These are phyloP conservation scores for Hemibagrus wyckioides DNA, from an alignment of 2,113 vertebrate genomes.

Conservation along the genomic window DNA sequence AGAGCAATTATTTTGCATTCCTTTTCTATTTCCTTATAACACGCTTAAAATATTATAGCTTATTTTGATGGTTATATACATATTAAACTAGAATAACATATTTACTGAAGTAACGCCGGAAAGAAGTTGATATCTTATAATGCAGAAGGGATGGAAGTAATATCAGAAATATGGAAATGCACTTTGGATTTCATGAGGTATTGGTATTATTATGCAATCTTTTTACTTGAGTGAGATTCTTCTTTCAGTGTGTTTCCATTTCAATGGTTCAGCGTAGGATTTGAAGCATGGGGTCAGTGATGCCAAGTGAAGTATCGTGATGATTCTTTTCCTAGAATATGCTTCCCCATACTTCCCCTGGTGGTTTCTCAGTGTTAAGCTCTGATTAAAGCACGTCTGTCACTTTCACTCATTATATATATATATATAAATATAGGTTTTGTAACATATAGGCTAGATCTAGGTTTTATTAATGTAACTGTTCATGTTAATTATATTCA, in stretches of 20 bases:
- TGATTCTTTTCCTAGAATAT: constrained; percentile 36
- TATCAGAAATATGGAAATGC: constrained; percentile 44
- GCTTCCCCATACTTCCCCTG: constrained; percentile 29
- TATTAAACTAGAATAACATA: constrained; percentile 10
- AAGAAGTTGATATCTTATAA: constrained; percentile 16
- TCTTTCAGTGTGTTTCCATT: constrained; percentile 36
- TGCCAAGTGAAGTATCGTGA: constrained; percentile 36
- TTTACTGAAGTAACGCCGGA: constrained; percentile 16
- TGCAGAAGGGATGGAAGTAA: neutral
- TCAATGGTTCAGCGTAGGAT: constrained; percentile 12
- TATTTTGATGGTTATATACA: neutral
- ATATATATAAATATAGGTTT: constrained; percentile 25
- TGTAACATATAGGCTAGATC: neutral
- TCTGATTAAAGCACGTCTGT: constrained; percentile 21
- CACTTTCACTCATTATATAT: constrained; percentile 33
- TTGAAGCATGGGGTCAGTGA: constrained; percentile 29
- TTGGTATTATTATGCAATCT: constrained; percentile 57
- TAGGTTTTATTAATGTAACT: constrained; percentile 33
- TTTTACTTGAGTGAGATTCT: constrained; percentile 39
- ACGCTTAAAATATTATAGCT: constrained; percentile 9
- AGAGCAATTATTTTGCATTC: constrained; percentile 16
- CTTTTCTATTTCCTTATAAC: constrained; percentile 1
- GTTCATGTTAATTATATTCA: constrained; percentile 25
- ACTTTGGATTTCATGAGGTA: constrained; percentile 51
- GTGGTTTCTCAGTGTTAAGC: constrained; percentile 25